Base-by-base conservation (phyloP, 2,797 vertebrate species). In the Chaetophractus vellerosus region DNA sequence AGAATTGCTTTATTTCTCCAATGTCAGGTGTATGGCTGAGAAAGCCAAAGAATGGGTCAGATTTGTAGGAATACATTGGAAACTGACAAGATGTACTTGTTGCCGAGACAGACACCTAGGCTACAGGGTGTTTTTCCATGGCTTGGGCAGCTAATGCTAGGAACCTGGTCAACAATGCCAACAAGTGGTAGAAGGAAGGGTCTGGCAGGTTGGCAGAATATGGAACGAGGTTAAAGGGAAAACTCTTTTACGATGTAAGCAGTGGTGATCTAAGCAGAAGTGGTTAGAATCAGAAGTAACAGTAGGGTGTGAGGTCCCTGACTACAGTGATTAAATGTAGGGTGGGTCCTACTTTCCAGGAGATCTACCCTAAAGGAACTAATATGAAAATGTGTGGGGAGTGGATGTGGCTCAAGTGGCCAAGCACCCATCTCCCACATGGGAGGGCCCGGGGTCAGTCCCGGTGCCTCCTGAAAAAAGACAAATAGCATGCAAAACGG, bases 101-200 rank as follows among this genome's bases (percentile, higher is more conserved):
- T 31, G 26, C 23, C 28, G 33, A 31, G 19, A 14, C 2, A 15
- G 23, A 26, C 21, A 61, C 19, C 0, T 11, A 2, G 6, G 24
- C 15, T 4, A 0, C 16, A 1, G 6, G 26, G 2, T 4, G 0
- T 28, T 6, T 33, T 71, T 38, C 19, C 9, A 14, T 33, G 41
- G 24, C 11, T 21, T 3, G 15, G 24, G 31, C 26, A 10, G 36
- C 2, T 74, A 21, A 1, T 48, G 31, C 28, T n/a, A 50, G 28
- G 23, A 31, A 87, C 15, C 0, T 14, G 0, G 2, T 14, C 71
- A 50, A 14, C 55, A 12, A 5, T 18, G 19, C 38, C 21, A 23
- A 7, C 10, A 75, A 45, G 6, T 33, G 18, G 2, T 33, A 33
- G 64, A 19, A 66, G 64, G n/a, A 66, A n/a, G 64, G 16, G n/a